phyloP scores from a whole-genome alignment of 2,888 invertebrate genomes.

The Eutolmus rufibarbis region DNA sequence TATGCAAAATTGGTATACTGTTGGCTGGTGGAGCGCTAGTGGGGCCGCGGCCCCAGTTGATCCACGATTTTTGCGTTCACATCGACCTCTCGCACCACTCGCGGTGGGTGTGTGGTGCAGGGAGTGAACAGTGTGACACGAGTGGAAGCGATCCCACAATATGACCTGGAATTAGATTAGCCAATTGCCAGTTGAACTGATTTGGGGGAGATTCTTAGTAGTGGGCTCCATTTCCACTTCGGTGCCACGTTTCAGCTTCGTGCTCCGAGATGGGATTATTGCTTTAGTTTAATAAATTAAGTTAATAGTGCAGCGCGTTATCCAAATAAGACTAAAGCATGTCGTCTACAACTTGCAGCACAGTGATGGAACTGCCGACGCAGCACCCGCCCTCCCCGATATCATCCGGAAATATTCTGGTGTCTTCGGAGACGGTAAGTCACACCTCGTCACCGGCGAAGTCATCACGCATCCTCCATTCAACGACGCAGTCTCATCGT shows the following conservation, averaged over 20 bases:
- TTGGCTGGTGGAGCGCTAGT: neutral
- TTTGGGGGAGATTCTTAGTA: slow-evolving; percentile 24
- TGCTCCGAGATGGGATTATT: neutral
- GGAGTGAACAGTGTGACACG: slow-evolving; percentile 19
- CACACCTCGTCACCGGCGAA: slow-evolving; percentile 71
- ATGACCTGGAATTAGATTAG: slow-evolving; percentile 31
- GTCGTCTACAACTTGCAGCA: slow-evolving; percentile 48
- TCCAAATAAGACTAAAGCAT: slow-evolving; percentile 4
- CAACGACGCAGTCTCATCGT: slow-evolving; percentile 59
- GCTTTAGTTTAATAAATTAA: slow-evolving; percentile 18
- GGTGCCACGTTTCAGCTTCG: slow-evolving; percentile 19
- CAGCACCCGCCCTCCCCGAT: slow-evolving; percentile 78
- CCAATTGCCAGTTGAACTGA: slow-evolving; percentile 28
- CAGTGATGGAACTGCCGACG: slow-evolving; percentile 49
- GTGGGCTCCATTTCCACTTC: slow-evolving; percentile 5
- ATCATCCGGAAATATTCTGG: slow-evolving; percentile 75
- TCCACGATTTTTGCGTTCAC: neutral
- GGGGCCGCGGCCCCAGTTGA: neutral
- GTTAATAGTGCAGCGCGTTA: neutral
- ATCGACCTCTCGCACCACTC: neutral
- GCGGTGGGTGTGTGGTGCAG: neutral
- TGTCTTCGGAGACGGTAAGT: slow-evolving; percentile 77
- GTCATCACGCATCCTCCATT: slow-evolving; percentile 54
- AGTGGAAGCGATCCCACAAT: slow-evolving; percentile 15
- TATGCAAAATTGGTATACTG: neutral